Percentiles rank a stretch among this genome's conserved stretches.
Evolutionary conservation across 2,888 invertebrate species (phyloP).

Genomic region (Uloborus plumipes): DNA sequence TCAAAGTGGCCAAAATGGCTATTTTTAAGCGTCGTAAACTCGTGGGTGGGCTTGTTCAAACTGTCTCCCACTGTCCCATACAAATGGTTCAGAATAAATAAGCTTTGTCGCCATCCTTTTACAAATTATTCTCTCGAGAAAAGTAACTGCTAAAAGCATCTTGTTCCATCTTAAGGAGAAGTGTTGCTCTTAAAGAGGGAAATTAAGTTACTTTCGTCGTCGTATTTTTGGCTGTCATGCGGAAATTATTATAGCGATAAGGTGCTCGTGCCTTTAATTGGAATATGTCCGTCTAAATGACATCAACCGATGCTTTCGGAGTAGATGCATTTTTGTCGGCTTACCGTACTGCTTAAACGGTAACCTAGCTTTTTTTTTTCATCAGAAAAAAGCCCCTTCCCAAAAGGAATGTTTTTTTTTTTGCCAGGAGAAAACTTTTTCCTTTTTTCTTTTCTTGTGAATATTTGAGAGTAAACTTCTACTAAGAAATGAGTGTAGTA

Average conservation of each 20-base stretch:
- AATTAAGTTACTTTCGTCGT: conserved; percentile 43
- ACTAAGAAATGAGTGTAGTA: too few species aligned
- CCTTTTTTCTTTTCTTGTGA: too few species aligned
- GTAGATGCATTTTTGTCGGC: too few species aligned
- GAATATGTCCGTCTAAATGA: conserved; percentile 5
- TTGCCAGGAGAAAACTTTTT: too few species aligned
- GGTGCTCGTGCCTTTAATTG: conserved; percentile 39
- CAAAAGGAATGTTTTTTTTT: too few species aligned
- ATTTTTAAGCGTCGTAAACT: conserved; percentile 6
- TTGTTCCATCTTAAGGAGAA: conserved; percentile 16
- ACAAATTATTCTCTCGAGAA: conserved; percentile 39
- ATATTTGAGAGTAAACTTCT: too few species aligned
- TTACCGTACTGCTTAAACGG: too few species aligned
- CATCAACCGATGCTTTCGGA: background rate
- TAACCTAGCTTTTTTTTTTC: too few species aligned
- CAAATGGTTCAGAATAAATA: conserved; percentile 43
- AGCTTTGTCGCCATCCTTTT: conserved; percentile 29
- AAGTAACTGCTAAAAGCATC: conserved; percentile 46
- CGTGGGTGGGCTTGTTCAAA: conserved; percentile 35
- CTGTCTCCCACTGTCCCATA: conserved; percentile 22
- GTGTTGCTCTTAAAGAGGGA: conserved; percentile 6
- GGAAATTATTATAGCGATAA: conserved; percentile 40
- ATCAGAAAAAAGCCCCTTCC: too few species aligned
- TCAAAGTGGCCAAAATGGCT: conserved; percentile 21
- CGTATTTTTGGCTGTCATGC: conserved; percentile 42